Evolutionary conservation across 1,140 invertebrate genomes (phyloP), one percentile per base, ranked within the genome.

Genomic region (Trinorchestia longiramus): DNA sequence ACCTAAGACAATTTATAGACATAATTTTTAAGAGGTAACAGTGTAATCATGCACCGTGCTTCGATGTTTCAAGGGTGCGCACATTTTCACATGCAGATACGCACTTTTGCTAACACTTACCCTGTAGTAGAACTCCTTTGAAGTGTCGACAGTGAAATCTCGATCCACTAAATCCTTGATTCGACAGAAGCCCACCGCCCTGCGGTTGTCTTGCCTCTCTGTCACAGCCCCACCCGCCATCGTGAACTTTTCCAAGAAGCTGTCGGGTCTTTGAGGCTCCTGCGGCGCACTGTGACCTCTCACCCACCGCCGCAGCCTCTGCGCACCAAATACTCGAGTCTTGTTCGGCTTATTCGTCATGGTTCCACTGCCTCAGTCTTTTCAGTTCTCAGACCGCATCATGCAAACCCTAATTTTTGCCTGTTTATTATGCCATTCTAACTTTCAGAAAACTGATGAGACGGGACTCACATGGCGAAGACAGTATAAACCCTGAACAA

Each of bases 121-220:
- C 42, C 44, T 95, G 43, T 87, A 96, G 41, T 91, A 88, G 97
- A 97, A 97, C 97, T 98, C 98, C 97, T 98, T 97, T 97, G 98
- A 98, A 97, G 98, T 43, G 97, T 97, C 45, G 98, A 97, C 87
- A 98, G 97, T 0, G 98, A 98, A 43, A 98, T 98, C 97, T 98
- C 98, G 95, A 98, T 97, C 98, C 0, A 98, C 98, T 57, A 98
- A 96, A 57, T 96, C 95, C 41, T 96, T 95, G 17, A 90, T 94
- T 19, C 97, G 96, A 87, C 96, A 97, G 95, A 96, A 96, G 87
- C 96, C 96, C 45, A 96, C 96, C 3, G 96, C 95, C 28, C 95
- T 96, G 42, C 96, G 95, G 45, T 96, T 96, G 43, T 96, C 96
- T 3, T 96, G 96, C 96, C 97, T 97, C 87, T 96, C 96, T 40